These are phyloP conservation scores for Corythornis leucogaster DNA, from an alignment of 2,797 vertebrate species.

Conservation along the genomic window DNA sequence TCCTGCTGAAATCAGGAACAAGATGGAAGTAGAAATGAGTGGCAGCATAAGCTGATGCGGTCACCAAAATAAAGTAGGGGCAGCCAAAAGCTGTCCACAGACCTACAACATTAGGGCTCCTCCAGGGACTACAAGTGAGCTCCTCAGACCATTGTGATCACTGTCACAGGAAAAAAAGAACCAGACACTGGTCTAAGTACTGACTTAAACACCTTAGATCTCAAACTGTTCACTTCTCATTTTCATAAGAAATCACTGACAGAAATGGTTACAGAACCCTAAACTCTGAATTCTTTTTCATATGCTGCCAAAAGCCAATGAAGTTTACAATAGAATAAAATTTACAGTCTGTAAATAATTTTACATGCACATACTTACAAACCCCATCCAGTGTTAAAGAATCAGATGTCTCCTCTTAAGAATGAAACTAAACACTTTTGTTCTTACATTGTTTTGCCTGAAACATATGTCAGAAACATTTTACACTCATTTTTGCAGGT, in stretches of 20 bases:
- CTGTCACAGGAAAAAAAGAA: neutral
- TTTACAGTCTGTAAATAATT: neutral
- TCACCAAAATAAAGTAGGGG: neutral
- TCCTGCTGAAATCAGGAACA: neutral
- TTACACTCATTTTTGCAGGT: neutral
- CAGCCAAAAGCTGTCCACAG: neutral
- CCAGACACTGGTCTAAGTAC: fast-evolving
- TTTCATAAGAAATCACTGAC: neutral
- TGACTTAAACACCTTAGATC: neutral
- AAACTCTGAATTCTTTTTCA: neutral
- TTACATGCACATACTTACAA: neutral
- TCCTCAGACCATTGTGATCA: fast-evolving
- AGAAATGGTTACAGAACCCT: neutral
- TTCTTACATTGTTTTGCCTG: neutral
- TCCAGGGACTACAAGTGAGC: neutral
- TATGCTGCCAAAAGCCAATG: neutral
- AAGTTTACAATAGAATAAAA: neutral
- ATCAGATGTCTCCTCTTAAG: neutral
- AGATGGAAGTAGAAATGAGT: neutral
- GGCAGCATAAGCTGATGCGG: neutral
- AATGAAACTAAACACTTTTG: neutral
- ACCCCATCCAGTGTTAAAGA: neutral
- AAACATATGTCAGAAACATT: neutral
- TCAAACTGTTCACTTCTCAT: neutral
- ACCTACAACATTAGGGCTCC: neutral